Evolutionary conservation across 2,888 invertebrate genomes (phyloP), one percentile per base, ranked within the genome.

Genomic region (Zygogramma bicolorata): DNA sequence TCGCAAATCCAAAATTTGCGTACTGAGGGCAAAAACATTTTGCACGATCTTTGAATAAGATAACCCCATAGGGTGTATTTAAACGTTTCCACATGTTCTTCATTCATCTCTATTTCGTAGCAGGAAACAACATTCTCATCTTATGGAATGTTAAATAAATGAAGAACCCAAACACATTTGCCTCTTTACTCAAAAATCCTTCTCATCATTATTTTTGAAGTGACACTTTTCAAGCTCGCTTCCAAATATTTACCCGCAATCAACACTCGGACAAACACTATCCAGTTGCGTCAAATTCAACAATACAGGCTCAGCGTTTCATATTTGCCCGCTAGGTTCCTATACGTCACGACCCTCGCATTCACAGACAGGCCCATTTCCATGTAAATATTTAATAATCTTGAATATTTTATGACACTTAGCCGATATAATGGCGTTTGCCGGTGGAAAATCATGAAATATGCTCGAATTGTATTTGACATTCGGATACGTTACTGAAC

Each of bases 321-420:
- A 13, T 42, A 25, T 62, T 62, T 34, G 42, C 62, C 27, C 62
- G 29, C 20, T 42, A 62, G 22, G 53, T 53, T n/a, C 27, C 53
- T 27, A 62, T 62, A 62, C 62, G 31, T 40, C 62, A 62, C 62
- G 40, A 42, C 22, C 3, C 62, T 40, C 31, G 42, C 34, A 34
- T 34, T 61, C 6, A 18, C 62, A 62, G 40, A 42, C 62, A 22
- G 27, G 18, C 62, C 42, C 57, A 67, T 65, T 65, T 53, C 31
- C 31, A 49, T 53, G 38, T 57, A 60, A 60, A 60, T 65, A 65
- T 65, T 65, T 65, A 42, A 65, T 49, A 46, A 49, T 65, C 29
- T 65, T 65, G 67, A 67, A 67, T 67, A 67, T 59, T 67, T 67
- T 22, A 67, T 59, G 67, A 40, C 42, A 42, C 27, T 29, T 42